phyloP scores from a whole-genome alignment of 2,888 invertebrate species.

The Thalpophila matura region DNA sequence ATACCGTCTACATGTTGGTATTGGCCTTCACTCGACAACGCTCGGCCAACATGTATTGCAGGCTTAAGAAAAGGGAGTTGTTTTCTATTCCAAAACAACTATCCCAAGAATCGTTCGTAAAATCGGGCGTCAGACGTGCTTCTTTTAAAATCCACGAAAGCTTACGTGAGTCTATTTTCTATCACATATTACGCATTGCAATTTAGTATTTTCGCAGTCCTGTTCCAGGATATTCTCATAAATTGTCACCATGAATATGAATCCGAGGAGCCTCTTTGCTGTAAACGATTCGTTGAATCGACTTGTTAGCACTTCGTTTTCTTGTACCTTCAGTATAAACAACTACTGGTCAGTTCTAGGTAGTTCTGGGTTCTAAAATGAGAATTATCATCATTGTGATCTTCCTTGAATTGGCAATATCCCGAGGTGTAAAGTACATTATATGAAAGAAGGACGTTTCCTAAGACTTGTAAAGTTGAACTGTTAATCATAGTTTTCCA shows the following conservation, averaged over 20 bases:
- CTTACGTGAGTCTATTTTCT: conserved; percentile 8
- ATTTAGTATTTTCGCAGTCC: conserved; percentile 12
- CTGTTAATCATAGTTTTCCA: neutral
- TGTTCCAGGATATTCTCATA: conserved; percentile 38
- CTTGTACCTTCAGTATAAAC: conserved; percentile 29
- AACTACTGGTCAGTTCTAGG: conserved; percentile 16
- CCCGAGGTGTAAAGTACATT: neutral
- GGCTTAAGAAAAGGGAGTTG: neutral
- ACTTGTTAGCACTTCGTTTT: conserved; percentile 30
- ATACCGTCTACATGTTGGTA: no score
- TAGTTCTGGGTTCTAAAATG: conserved; percentile 11
- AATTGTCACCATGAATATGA: conserved; percentile 37
- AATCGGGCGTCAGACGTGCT: neutral
- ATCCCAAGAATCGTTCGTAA: neutral
- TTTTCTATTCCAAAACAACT: neutral
- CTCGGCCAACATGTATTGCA: no score
- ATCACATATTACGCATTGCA: neutral
- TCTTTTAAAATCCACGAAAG: neutral
- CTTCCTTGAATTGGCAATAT: neutral
- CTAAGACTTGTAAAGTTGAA: neutral
- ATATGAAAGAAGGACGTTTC: neutral
- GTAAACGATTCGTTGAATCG: conserved; percentile 35
- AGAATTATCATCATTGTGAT: neutral
- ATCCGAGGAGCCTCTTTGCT: conserved; percentile 34
- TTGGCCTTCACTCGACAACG: no score